phyloP scores from a whole-genome alignment of 2,113 vertebrate species.

The Bambusicola thoracicus region DNA sequence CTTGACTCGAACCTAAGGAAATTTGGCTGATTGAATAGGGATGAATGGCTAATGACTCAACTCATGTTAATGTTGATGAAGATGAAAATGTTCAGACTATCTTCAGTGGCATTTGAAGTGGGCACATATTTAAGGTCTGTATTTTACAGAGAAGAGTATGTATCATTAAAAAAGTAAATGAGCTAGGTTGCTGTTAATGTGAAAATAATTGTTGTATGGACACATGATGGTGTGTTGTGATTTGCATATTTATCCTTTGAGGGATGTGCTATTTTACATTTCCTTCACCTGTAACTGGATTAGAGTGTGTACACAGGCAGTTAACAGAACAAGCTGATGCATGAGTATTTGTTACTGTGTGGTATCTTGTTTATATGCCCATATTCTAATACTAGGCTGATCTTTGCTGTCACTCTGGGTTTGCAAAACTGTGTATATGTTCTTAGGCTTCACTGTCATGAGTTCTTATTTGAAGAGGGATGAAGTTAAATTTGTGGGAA shows the following conservation, averaged over 20 bases:
- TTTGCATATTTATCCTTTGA: background rate
- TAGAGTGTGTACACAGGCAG: background rate
- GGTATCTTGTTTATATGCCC: background rate
- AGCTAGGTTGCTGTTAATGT: background rate
- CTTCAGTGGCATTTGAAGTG: constrained; percentile 52
- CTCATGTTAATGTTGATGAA: constrained; percentile 39
- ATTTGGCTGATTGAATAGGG: constrained; percentile 39
- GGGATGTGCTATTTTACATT: background rate
- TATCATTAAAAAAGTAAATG: background rate
- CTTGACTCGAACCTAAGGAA: constrained; percentile 22
- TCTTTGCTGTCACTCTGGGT: background rate
- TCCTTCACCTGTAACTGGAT: background rate
- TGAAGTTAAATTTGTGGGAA: background rate
- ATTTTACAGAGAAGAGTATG: constrained; percentile 29
- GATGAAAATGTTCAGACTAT: constrained; percentile 11
- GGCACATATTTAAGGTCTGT: constrained; percentile 31
- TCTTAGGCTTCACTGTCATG: background rate
- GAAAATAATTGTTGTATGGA: background rate
- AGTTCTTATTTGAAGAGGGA: background rate
- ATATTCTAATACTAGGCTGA: background rate
- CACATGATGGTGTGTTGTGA: background rate
- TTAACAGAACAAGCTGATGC: background rate
- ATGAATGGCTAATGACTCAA: background rate
- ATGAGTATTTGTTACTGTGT: background rate
- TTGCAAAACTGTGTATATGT: background rate